phyloP scores from a whole-genome alignment of 2,113 vertebrate genomes.

The Calidris pygmaea region DNA sequence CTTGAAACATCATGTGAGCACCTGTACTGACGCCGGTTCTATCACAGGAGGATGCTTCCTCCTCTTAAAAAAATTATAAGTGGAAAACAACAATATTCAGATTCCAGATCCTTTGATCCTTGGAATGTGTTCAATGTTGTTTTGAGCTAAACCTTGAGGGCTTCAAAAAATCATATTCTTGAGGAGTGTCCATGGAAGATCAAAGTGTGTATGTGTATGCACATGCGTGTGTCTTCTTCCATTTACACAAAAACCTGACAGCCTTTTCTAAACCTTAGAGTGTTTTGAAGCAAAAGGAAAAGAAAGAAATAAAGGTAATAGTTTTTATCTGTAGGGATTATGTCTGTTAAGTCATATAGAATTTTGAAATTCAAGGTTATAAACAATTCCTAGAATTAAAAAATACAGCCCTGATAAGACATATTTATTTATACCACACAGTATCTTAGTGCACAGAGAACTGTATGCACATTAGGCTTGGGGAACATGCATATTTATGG shows the following conservation, averaged over 20 bases:
- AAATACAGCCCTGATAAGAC: neutral
- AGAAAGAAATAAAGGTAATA: neutral
- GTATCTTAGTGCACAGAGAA: neutral
- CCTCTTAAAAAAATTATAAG: neutral
- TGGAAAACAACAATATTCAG: neutral
- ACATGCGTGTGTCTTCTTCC: neutral
- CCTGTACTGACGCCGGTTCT: neutral
- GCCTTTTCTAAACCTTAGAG: neutral
- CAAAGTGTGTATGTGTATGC: neutral
- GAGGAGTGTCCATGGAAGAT: neutral
- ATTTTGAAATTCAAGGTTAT: slow-evolving; percentile 55
- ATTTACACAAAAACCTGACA: neutral
- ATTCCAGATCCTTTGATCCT: slow-evolving; percentile 5
- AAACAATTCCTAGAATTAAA: slow-evolving; percentile 13
- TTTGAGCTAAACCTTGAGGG: slow-evolving; percentile 4
- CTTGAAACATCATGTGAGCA: neutral
- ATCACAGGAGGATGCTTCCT: neutral
- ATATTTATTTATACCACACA: neutral
- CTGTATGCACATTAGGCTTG: neutral
- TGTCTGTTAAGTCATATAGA: neutral
- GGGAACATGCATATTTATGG: neutral
- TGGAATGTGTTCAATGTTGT: neutral
- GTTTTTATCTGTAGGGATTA: neutral
- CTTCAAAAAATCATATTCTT: neutral
- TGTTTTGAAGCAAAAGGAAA: slow-evolving; percentile 42